Conservation (phyloP, 2,113 vertebrate genomes). For the Cynocephalus volans region DNA sequence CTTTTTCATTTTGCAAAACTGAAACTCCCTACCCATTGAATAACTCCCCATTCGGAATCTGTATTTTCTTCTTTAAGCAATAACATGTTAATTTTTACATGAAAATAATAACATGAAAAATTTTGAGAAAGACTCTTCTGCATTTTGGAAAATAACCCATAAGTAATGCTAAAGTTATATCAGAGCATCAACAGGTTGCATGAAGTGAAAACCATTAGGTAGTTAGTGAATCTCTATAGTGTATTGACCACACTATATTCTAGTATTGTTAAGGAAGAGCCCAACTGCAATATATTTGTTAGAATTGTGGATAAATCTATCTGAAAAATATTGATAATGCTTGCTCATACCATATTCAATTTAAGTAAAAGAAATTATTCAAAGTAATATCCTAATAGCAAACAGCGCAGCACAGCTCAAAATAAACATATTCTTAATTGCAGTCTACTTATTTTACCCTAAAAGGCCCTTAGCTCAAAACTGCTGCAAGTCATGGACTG, state of each 20-base stretch:
- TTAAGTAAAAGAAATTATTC: background rate
- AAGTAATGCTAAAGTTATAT: background rate
- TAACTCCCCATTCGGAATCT: background rate
- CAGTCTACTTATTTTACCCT: background rate
- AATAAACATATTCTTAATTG: background rate
- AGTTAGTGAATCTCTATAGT: background rate
- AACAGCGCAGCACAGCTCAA: background rate
- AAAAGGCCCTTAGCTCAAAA: background rate
- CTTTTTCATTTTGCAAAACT: background rate
- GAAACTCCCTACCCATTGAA: background rate
- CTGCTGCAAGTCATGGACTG: background rate
- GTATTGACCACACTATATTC: background rate
- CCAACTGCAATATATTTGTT: background rate
- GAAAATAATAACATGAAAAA: background rate
- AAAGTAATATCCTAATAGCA: background rate
- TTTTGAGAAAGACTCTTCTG: background rate
- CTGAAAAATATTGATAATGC: slow-evolving; percentile 35
- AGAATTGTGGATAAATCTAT: slow-evolving; percentile 7
- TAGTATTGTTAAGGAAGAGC: slow-evolving; percentile 36
- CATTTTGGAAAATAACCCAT: background rate
- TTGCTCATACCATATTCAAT: background rate
- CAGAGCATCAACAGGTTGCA: background rate
- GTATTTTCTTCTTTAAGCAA: background rate
- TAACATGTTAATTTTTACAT: background rate
- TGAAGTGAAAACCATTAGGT: background rate